phyloP scores from a whole-genome alignment of 2,888 invertebrate species.

The Elmis aenea region DNA sequence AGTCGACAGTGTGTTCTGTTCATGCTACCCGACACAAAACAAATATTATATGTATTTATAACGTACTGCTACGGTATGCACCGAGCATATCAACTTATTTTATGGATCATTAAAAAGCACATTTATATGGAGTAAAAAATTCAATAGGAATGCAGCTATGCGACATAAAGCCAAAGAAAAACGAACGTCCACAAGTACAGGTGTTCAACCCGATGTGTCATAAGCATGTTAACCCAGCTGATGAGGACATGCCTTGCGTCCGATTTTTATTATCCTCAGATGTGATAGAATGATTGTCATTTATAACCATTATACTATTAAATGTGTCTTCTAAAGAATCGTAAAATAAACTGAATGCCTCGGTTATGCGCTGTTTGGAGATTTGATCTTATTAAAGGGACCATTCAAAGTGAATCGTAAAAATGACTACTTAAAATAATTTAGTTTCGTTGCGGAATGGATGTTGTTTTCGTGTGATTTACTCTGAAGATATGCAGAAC shows the following conservation, averaged over 20 bases:
- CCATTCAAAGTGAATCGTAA: slow-evolving; percentile 19
- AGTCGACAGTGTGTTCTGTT: no score
- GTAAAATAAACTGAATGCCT: slow-evolving; percentile 12
- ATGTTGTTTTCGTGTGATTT: no score
- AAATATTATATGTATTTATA: no score
- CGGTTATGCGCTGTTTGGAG: slow-evolving; percentile 3
- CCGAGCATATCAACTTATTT: slow-evolving; percentile 12
- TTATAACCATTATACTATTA: slow-evolving; percentile 22
- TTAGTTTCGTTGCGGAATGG: no score
- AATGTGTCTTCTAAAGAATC: slow-evolving; percentile 12
- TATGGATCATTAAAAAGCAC: slow-evolving; percentile 17
- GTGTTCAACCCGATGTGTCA: slow-evolving; percentile 15
- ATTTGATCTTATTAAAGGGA: slow-evolving; percentile 15
- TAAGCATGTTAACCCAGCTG: slow-evolving; percentile 14
- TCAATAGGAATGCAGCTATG: slow-evolving; percentile 15
- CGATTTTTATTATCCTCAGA: slow-evolving; percentile 24
- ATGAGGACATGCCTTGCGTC: slow-evolving; percentile 18
- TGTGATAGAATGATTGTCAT: slow-evolving; percentile 25
- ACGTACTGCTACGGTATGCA: slow-evolving; percentile 10
- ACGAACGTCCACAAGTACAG: slow-evolving; percentile 8
- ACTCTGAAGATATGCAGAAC: no score
- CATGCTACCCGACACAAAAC: no score
- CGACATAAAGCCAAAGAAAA: slow-evolving; percentile 13
- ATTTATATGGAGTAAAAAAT: slow-evolving; percentile 15
- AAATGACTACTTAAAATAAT: slow-evolving; percentile 15